Base-by-base conservation (phyloP, 2,797 vertebrate genomes). In the Muraenolepis orangiensis region DNA sequence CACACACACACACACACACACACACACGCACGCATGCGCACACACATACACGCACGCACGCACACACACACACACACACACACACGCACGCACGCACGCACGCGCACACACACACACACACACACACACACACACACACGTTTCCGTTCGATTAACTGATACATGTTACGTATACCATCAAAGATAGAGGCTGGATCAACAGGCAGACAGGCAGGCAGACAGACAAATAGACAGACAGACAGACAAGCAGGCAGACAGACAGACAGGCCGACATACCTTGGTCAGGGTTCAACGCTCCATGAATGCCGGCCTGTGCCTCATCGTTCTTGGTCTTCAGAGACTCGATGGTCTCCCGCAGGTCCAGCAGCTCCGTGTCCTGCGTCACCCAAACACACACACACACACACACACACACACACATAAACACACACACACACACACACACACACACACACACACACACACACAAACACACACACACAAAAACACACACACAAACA, bases 251-350 rank as follows among this genome's bases (percentile, higher is more conserved):
- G 6, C 16, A n/a, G 51, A 10, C 51, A 57, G 20, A 10, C 20
- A 57, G 51, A 10, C 51, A 10, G 51, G 20, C 20, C 2, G 20
- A n/a, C 51, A 7, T 16, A 98, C 97, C 97, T 95, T 95, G 96
- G 13, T 96, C 96, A 0, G 94, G 94, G 16, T 93, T 97, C 36
- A 99, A 90, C 23, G 97, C 97, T 18, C 92, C 97, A 0, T 98
- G 97, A 77, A 99, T 99, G 75, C 96, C 96, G 0, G 95, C 96
- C 73, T 98, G 97, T 23, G 97, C 97, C 85, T 98, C 97, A 0
- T 96, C 95, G 74, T 99, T 99, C 89, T 91, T 98, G 81, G 87
- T 72, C 91, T 96, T 95, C 74, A 99, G 88, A 72, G 92, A 77
- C 64, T 99, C 97, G 0, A 99, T 99, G 66, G 97, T 99, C 75